phyloP scores from a whole-genome alignment of 1,140 invertebrate genomes.

The Lineus longissimus region DNA sequence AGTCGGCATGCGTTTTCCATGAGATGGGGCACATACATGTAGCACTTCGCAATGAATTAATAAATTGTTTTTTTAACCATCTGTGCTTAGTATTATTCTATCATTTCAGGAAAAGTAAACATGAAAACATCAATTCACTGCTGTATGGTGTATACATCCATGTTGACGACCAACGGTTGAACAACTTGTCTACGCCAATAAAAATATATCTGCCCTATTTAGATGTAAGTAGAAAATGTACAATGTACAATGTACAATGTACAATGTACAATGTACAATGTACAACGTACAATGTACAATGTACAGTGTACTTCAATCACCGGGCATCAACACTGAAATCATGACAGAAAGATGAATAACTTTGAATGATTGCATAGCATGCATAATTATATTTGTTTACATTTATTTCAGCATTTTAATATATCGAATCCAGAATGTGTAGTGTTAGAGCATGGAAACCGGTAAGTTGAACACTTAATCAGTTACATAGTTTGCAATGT shows the following conservation, averaged over 20 bases:
- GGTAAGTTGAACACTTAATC: slow-evolving; percentile 20
- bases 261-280: too few species aligned
- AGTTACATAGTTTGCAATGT: too few species aligned
- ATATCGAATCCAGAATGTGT: slow-evolving; percentile 50
- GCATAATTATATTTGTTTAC: neutral
- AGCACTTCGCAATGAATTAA: neutral
- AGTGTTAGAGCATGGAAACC: slow-evolving; percentile 30
- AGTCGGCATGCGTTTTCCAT: too few species aligned
- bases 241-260: too few species aligned
- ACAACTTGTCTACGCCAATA: slow-evolving; percentile 35
- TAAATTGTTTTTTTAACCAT: neutral
- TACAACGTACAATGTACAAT: too few species aligned
- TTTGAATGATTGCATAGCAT: too few species aligned
- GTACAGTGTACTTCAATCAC: too few species aligned
- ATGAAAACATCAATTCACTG: slow-evolving; percentile 44
- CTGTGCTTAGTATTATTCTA: too few species aligned
- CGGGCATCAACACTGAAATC: too few species aligned
- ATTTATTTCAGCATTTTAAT: slow-evolving; percentile 43
- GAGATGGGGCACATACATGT: neutral
- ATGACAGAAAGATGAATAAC: too few species aligned
- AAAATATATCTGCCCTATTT: slow-evolving; percentile 34
- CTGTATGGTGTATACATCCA: slow-evolving; percentile 40
- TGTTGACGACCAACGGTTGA: slow-evolving; percentile 17
- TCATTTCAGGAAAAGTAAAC: slow-evolving; percentile 22
- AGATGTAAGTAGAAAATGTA: slow-evolving; percentile 37